phyloP scores from a whole-genome alignment of 2,888 invertebrate species.

The Aplocera efformata region DNA sequence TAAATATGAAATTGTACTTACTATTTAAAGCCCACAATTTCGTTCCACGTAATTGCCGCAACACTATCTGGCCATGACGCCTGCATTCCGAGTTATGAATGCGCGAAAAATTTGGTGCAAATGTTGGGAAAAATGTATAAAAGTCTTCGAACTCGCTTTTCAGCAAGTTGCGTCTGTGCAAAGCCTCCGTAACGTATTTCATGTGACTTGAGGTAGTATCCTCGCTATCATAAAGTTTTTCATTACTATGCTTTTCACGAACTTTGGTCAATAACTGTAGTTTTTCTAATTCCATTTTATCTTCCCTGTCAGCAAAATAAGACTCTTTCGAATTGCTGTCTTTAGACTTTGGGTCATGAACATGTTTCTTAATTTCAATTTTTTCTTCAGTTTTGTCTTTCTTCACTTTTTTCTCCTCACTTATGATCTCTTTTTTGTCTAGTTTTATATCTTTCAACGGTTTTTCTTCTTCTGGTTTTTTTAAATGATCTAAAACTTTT shows the following conservation, averaged over 20 bases:
- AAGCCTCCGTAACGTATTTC: slow-evolving; percentile 61
- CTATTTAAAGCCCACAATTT: slow-evolving; percentile 87
- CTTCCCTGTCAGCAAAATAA: slow-evolving; percentile 14
- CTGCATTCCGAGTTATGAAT: slow-evolving; percentile 83
- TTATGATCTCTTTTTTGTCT: slow-evolving; percentile 3
- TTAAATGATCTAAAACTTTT: slow-evolving; percentile 7
- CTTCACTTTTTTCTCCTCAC: slow-evolving; percentile 2
- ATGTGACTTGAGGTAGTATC: slow-evolving; percentile 48
- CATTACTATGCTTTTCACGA: slow-evolving; percentile 18
- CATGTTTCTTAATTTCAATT: slow-evolving; percentile 29
- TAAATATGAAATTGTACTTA: slow-evolving; percentile 60
- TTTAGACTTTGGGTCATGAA: slow-evolving; percentile 11
- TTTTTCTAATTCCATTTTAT: slow-evolving; percentile 27
- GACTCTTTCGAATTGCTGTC: slow-evolving; percentile 20
- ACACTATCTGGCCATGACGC: slow-evolving; percentile 84
- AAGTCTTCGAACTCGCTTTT: slow-evolving; percentile 82
- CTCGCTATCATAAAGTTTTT: slow-evolving; percentile 35
- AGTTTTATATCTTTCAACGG: slow-evolving; percentile 6
- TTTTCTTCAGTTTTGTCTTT: slow-evolving; percentile 21
- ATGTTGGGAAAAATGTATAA: slow-evolving; percentile 83
- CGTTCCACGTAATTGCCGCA: slow-evolving; percentile 83
- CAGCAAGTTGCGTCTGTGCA: slow-evolving; percentile 63
- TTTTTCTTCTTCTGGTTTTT: slow-evolving; percentile 5
- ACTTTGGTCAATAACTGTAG: slow-evolving; percentile 10
- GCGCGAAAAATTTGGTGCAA: slow-evolving; percentile 84